Conservation (phyloP, 2,113 vertebrate genomes). For the Mirounga angustirostris region DNA sequence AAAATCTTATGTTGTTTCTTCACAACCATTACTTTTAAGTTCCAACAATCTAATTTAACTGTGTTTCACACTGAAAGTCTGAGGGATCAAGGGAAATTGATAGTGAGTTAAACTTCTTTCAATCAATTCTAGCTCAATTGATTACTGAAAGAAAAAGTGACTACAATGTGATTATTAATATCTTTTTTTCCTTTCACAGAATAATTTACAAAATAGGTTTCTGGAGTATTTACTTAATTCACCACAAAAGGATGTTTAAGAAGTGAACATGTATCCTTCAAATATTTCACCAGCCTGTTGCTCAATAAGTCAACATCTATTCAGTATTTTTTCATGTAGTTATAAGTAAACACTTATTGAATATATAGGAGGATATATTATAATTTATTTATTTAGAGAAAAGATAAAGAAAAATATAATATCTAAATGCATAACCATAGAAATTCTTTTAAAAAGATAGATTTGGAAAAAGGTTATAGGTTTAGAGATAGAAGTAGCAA, state of each 20-base stretch:
- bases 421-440: neutral
- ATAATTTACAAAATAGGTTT: neutral
- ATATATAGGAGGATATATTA: neutral
- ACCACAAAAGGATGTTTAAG: neutral
- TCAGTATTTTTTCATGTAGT: neutral
- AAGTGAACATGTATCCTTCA: neutral
- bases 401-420: neutral
- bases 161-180: neutral
- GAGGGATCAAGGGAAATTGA: neutral
- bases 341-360: neutral
- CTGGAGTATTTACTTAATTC: neutral
- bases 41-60: neutral
- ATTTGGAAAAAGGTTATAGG: neutral
- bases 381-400: neutral
- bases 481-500: neutral
- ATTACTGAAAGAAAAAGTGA: neutral
- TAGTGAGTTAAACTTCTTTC: neutral
- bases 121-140: neutral
- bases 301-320: neutral
- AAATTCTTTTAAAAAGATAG: neutral
- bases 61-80: neutral
- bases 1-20: neutral
- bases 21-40: neutral
- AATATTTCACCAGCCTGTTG: neutral
- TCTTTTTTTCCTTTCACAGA: neutral